phyloP scores from a whole-genome alignment of 1,140 invertebrate species.

The Drosophila leontia region DNA sequence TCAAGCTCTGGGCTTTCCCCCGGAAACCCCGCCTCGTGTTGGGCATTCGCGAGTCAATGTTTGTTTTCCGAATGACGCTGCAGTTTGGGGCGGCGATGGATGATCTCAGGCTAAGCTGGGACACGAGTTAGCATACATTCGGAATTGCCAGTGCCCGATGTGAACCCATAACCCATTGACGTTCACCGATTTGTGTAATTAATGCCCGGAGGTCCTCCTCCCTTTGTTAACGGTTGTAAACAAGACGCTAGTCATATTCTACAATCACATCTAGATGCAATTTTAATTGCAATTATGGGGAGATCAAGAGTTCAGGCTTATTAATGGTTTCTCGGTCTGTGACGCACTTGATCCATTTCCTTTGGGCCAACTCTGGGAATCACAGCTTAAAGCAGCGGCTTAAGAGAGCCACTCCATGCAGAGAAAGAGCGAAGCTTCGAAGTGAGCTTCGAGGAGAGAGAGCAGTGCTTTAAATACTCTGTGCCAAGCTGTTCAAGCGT shows the following conservation, averaged over 20 bases:
- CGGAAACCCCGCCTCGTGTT: conserved; percentile 29
- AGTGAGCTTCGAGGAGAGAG: conserved; percentile 23
- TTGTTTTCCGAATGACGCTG: conserved; percentile 31
- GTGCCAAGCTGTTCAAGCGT: conserved; percentile 18
- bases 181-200: conserved; percentile 29
- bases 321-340: conserved; percentile 9
- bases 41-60: conserved; percentile 31
- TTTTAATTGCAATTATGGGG: conserved; percentile 24
- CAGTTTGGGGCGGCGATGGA: conserved; percentile 12
- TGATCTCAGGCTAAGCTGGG: conserved; percentile 46
- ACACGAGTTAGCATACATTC: conserved; percentile 23
- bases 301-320: conserved; percentile 29
- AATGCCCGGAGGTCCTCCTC: conserved; percentile 20
- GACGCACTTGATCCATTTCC: conserved; percentile 36
- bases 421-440: not conserved
- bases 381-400: conserved; percentile 1
- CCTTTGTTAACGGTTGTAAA: conserved; percentile 25
- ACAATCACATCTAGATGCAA: conserved; percentile 2
- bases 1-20: conserved; percentile 36
- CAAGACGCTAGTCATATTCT: conserved; percentile 11
- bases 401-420: conserved; percentile 12
- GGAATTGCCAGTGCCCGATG: conserved; percentile 8
- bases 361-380: conserved; percentile 21
- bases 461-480: conserved; percentile 65
- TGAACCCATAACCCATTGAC: conserved; percentile 2